Conservation (phyloP, 37 sponge, comb jelly and placozoan genomes). For the Axinella damicornis region DNA sequence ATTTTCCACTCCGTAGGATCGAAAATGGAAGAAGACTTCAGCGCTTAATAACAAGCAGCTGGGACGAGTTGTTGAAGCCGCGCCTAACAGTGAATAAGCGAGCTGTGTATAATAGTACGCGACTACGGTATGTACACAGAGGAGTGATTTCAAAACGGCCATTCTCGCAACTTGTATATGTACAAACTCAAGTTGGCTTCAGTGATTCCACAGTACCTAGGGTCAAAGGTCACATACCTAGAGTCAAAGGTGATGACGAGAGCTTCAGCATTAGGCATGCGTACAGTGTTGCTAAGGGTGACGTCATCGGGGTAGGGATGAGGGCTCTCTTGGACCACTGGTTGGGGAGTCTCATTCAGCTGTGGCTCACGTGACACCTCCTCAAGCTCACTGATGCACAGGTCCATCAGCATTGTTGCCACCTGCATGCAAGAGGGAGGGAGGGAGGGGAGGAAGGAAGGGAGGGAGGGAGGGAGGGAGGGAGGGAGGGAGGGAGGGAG, state of each 20-base stretch:
- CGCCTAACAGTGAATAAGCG: too few relatives aligned
- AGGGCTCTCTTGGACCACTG: slow-evolving; percentile 88
- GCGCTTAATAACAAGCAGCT: too few relatives aligned
- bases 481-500: slow-evolving; percentile 13
- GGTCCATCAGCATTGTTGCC: slow-evolving; percentile 85
- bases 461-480: not conserved
- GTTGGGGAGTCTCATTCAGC: slow-evolving; percentile 50
- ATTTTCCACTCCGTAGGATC: too few relatives aligned
- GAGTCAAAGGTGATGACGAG: slow-evolving; percentile 18
- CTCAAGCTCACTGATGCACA: slow-evolving; percentile 94
- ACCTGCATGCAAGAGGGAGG: slow-evolving; percentile 80
- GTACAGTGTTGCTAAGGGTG: slow-evolving; percentile 53
- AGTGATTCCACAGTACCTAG: too few relatives aligned
- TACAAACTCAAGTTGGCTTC: too few relatives aligned
- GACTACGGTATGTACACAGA: too few relatives aligned
- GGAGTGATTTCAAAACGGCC: too few relatives aligned
- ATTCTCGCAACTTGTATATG: too few relatives aligned
- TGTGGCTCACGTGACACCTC: slow-evolving; percentile 88
- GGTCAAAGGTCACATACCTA: too few relatives aligned
- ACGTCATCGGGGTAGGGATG: slow-evolving; percentile 88
- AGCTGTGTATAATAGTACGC: too few relatives aligned
- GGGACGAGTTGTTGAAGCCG: too few relatives aligned
- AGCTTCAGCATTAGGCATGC: slow-evolving; percentile 93
- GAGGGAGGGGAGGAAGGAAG: not conserved
- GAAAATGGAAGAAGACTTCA: too few relatives aligned